These are phyloP conservation scores for Cheilosia urbana DNA, from an alignment of 2,888 invertebrate species.

Conservation along the genomic window DNA sequence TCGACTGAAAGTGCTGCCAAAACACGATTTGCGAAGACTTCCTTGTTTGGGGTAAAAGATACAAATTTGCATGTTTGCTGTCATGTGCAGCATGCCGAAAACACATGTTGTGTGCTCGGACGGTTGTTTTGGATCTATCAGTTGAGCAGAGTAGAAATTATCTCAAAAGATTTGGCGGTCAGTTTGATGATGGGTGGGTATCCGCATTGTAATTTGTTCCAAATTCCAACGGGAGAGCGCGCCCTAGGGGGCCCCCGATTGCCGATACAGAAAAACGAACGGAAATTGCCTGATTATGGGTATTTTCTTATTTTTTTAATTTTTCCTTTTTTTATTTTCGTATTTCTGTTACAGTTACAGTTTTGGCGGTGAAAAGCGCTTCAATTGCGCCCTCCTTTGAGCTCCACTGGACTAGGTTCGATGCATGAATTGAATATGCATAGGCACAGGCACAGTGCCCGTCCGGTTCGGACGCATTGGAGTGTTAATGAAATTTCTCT, in stretches of 20 bases:
- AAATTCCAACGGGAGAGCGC: slow-evolving; percentile 19
- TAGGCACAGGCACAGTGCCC: slow-evolving; percentile 16
- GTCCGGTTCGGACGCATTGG: slow-evolving; percentile 34
- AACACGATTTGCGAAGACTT: slow-evolving; percentile 64
- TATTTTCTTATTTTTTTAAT: slow-evolving; percentile 15
- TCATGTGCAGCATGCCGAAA: slow-evolving; percentile 57
- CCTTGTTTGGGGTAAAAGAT: slow-evolving; percentile 71
- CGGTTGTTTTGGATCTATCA: slow-evolving; percentile 36
- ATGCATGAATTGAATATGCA: too few relatives aligned
- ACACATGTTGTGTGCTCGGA: slow-evolving; percentile 50
- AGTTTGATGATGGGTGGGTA: not conserved
- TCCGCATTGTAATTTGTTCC: slow-evolving; percentile 9
- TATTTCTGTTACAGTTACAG: not conserved
- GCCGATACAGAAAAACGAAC: slow-evolving; percentile 30
- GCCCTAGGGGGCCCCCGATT: slow-evolving; percentile 14
- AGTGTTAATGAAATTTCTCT: slow-evolving; percentile 67
- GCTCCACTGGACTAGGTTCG: slow-evolving; percentile 1
- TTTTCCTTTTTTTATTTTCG: not conserved
- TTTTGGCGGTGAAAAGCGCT: slow-evolving; percentile 29
- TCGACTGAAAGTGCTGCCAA: slow-evolving; percentile 64
- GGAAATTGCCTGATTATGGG: slow-evolving; percentile 46
- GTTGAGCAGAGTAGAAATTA: slow-evolving; percentile 46
- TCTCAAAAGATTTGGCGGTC: slow-evolving; percentile 20
- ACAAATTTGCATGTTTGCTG: slow-evolving; percentile 72
- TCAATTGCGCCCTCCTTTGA: slow-evolving; percentile 12